Evolutionary conservation across 2,113 vertebrate genomes (phyloP), one percentile per base, ranked within the genome.

Genomic region (Spermophilus dauricus): DNA sequence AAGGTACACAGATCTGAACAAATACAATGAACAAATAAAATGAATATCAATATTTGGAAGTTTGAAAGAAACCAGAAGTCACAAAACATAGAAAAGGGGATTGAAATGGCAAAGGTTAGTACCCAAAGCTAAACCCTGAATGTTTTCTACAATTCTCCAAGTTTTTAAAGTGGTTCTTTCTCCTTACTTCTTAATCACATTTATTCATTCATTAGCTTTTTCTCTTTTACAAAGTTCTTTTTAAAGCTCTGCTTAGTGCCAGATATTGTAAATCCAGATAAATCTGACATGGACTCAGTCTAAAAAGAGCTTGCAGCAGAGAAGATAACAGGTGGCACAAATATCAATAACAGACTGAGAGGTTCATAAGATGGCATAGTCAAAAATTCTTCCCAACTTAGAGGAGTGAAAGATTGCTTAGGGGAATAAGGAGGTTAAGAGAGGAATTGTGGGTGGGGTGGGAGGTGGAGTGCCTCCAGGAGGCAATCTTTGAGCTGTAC

Each of bases 11-110:
- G 32, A 65, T 80, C 22, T 37, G 14, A 53, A 53, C 42, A 91
- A 96, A 80, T 58, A 88, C 45, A 45, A 45, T 37, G 14, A 53
- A 53, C 42, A 91, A 94, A 80, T 58, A 88, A 84, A 94, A 37
- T 73, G 16, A 94, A 24, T n/a, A 48, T 34, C 42, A 88, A 39
- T 51, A 67, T 92, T 85, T 37, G 7, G 45, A 85, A 89, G 73
- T 45, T 91, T 70, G 39, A 78, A 77, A 48, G 30, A 96, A 69
- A 45, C 37, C 42, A 80, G 34, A 65, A 95, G 37, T 92, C 61
- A 86, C 78, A 81, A 69, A 67, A 61, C 26, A 48, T 17, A 67
- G 56, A 32, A 11, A 84, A 91, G 22, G 51, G 37, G 1, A 9
- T 32, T 75, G 28, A 92, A 37, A 39, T 61, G 56, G 26, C 53